phyloP scores from a whole-genome alignment of 2,888 invertebrate genomes.

The Dasysyrphus albostriatus region DNA sequence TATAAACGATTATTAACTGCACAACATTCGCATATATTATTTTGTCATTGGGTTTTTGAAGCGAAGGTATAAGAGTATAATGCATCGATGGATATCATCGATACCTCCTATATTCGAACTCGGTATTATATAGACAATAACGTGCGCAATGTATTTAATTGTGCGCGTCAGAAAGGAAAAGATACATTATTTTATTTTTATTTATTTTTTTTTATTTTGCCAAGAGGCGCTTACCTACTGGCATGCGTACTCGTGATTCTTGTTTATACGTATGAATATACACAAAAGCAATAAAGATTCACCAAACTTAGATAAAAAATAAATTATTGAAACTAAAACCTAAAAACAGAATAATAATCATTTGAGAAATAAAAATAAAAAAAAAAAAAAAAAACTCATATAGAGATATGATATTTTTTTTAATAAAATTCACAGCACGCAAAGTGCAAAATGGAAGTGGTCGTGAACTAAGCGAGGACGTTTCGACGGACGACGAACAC shows the following conservation, averaged over 20 bases:
- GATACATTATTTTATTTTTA: constrained; percentile 66
- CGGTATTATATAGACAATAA: constrained; percentile 32
- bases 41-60: constrained; percentile 8
- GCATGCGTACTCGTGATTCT: constrained; percentile 46
- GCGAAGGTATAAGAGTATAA: not conserved
- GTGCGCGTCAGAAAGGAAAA: constrained; percentile 61
- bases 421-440: constrained; percentile 79
- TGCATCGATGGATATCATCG: not conserved
- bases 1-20: constrained; percentile 74
- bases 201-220: too few relatives aligned
- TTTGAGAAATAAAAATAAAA: constrained; percentile 35
- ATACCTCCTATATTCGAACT: not conserved
- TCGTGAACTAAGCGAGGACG: constrained; percentile 58
- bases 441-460: constrained; percentile 76
- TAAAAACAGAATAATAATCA: constrained; percentile 64
- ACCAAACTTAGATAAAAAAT: constrained; percentile 55
- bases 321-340: constrained; percentile 36
- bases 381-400: not conserved
- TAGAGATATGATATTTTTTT: constrained; percentile 72
- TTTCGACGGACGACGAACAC: constrained; percentile 22
- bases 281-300: constrained; percentile 36
- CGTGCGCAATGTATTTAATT: constrained; percentile 57
- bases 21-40: constrained; percentile 73
- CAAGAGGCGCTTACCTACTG: constrained; percentile 11
- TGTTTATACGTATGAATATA: not conserved